These are phyloP conservation scores for Orchesellides sinensis DNA, from an alignment of 2,888 invertebrate genomes.

Conservation along the genomic window DNA sequence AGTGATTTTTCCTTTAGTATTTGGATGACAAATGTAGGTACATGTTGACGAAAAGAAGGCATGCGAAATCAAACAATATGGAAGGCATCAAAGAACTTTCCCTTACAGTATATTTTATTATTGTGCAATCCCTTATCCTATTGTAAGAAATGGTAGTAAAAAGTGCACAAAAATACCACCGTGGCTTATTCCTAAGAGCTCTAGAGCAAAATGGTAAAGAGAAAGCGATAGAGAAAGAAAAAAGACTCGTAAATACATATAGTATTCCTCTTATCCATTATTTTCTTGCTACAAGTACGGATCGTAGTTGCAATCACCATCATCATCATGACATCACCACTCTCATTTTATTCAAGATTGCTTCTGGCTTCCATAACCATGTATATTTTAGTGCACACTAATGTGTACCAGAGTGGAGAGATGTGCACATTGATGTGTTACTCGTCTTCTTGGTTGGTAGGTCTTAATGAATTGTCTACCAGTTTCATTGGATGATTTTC, in stretches of 20 bases:
- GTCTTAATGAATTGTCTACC: background rate
- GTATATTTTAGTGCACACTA: background rate
- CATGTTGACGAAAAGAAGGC: constrained; percentile 26
- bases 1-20: constrained; percentile 42
- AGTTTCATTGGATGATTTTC: background rate
- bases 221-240: background rate
- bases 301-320: constrained; percentile 40
- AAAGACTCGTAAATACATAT: background rate
- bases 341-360: constrained; percentile 61
- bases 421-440: background rate
- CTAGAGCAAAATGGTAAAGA: background rate
- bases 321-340: constrained; percentile 51
- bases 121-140: background rate
- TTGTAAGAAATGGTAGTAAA: background rate
- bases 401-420: constrained; percentile 1
- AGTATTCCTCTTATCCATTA: constrained; percentile 27
- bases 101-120: background rate
- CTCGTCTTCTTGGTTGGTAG: background rate
- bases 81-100: constrained; percentile 9
- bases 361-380: constrained; percentile 31
- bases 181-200: background rate
- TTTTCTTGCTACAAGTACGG: constrained; percentile 54
- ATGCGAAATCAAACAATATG: constrained; percentile 60
- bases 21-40: constrained; percentile 38
- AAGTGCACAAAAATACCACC: background rate